Percentiles rank a stretch among this genome's conserved stretches.
These are phyloP conservation scores for Cybosia mesomella DNA, from an alignment of 2,888 invertebrate genomes.

Conservation along the genomic window DNA sequence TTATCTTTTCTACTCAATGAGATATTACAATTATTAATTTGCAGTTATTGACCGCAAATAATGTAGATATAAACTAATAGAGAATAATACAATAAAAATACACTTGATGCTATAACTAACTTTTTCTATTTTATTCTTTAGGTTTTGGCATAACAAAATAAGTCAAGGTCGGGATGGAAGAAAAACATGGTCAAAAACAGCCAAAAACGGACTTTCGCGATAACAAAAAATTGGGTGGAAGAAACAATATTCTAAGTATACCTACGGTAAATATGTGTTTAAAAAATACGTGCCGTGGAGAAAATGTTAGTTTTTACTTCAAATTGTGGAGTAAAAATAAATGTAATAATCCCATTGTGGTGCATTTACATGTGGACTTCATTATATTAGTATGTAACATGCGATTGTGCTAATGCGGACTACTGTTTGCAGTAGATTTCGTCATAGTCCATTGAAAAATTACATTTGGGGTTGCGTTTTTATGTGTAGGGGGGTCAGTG, in stretches of 20 bases:
- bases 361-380: slow-evolving; percentile 18
- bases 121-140: neutral
- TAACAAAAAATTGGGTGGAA: too few species aligned
- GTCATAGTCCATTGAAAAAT: too few species aligned
- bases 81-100: neutral
- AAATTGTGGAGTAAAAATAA: slow-evolving; percentile 6
- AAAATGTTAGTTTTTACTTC: neutral
- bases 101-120: neutral
- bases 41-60: neutral
- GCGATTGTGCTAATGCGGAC: slow-evolving; percentile 28
- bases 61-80: neutral
- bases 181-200: too few species aligned
- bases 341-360: neutral
- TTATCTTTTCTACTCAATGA: neutral
- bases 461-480: too few species aligned
- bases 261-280: too few species aligned
- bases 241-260: too few species aligned
- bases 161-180: too few species aligned
- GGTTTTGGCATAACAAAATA: neutral
- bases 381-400: slow-evolving; percentile 28
- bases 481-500: too few species aligned
- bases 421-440: slow-evolving; percentile 22
- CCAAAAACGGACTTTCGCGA: neutral
- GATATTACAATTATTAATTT: slow-evolving; percentile 4
- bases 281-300: too few species aligned